A percentile compares a stretch with the other conserved stretches of the same genome.
Evolutionary conservation across 2,113 vertebrate species (phyloP).

Genomic region (Varanus salvator): DNA sequence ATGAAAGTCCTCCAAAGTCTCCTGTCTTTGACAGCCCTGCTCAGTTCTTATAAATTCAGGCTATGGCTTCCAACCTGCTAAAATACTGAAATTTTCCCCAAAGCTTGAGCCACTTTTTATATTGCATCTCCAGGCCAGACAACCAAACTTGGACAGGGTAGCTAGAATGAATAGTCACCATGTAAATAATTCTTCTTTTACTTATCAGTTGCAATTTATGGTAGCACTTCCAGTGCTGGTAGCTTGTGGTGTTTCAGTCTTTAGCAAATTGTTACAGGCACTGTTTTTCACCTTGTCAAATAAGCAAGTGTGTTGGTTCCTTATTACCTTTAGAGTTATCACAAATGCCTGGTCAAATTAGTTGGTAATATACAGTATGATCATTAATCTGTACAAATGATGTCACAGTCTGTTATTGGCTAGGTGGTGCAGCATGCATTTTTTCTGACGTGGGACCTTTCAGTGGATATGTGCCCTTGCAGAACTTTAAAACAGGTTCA

Average conservation of each 20-base stretch:
- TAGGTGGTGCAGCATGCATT: not conserved
- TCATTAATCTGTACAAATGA: not conserved
- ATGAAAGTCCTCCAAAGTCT: too few species aligned
- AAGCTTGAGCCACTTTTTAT: too few species aligned
- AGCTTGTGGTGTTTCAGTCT: not conserved
- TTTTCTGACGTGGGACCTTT: not conserved
- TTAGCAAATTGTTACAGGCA: not conserved
- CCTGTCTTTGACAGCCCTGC: too few species aligned
- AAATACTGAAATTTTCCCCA: not conserved
- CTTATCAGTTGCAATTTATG: not conserved
- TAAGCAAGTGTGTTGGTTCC: too few species aligned
- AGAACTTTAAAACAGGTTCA: not conserved
- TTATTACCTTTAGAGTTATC: not conserved
- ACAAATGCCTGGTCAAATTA: not conserved
- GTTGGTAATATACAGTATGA: not conserved
- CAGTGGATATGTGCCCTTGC: not conserved
- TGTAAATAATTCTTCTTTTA: not conserved
- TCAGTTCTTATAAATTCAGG: too few species aligned
- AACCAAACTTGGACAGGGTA: not conserved
- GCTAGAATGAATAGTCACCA: not conserved
- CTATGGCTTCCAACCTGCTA: not conserved
- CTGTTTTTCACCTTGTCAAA: not conserved
- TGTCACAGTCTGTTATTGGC: not conserved
- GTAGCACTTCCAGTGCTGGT: not conserved
- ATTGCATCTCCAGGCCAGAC: not conserved